Percentiles rank a stretch among this genome's conserved stretches.
These are phyloP conservation scores for Melanotus villosus DNA, from an alignment of 2,888 invertebrate genomes.

Conservation along the genomic window DNA sequence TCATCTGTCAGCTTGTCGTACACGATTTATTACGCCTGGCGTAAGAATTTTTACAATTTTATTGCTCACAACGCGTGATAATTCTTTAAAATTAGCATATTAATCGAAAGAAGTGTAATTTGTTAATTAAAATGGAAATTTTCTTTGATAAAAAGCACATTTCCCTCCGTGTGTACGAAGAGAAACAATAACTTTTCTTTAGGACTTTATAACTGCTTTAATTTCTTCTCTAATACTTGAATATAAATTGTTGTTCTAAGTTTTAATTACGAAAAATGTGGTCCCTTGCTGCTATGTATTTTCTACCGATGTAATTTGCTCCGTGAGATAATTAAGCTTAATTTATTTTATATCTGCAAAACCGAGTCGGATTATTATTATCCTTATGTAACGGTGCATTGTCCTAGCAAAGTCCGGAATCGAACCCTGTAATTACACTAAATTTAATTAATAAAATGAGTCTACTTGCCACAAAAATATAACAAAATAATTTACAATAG, in stretches of 20 bases:
- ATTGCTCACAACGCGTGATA: constrained; percentile 15
- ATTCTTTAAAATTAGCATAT: constrained; percentile 41
- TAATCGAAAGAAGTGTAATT: constrained; percentile 48
- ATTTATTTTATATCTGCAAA: too few relatives aligned
- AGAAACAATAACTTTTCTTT: constrained; percentile 36
- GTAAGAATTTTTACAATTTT: neutral
- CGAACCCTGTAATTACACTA: too few relatives aligned
- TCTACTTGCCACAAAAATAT: too few relatives aligned
- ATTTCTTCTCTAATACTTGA: constrained; percentile 23
- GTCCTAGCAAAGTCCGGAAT: too few relatives aligned
- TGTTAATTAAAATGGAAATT: constrained; percentile 57
- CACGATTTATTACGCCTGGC: too few relatives aligned
- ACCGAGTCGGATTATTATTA: too few relatives aligned
- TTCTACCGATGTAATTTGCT: constrained; percentile 12
- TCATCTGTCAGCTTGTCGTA: too few relatives aligned
- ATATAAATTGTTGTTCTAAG: constrained; percentile 11
- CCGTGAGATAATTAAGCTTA: constrained; percentile 17
- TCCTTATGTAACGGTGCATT: too few relatives aligned
- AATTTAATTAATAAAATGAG: too few relatives aligned
- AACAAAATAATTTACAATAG: too few relatives aligned
- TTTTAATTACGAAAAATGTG: neutral
- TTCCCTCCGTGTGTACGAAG: constrained; percentile 14
- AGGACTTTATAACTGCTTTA: constrained; percentile 36
- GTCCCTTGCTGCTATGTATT: constrained; percentile 2
- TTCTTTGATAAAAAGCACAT: constrained; percentile 52